Percentiles rank a stretch among this genome's conserved stretches.
These are phyloP conservation scores for Ptilonorhynchus violaceus DNA, from an alignment of 2,113 vertebrate species.

Conservation along the genomic window DNA sequence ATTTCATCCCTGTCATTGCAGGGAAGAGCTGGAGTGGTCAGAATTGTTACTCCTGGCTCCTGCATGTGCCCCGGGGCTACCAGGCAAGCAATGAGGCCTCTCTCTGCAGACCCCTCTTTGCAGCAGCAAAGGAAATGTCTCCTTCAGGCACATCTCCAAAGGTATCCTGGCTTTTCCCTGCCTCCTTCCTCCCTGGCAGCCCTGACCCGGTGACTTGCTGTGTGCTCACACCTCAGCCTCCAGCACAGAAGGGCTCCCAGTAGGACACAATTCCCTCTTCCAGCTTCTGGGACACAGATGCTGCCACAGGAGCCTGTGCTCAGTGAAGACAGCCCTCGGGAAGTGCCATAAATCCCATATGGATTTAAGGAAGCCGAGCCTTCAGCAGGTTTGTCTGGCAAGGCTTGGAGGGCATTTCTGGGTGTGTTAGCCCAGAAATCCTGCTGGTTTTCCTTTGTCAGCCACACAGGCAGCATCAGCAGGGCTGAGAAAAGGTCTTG, in stretches of 20 bases:
- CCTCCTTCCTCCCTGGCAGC: not conserved
- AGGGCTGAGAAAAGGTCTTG: not conserved
- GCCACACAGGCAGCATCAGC: not conserved
- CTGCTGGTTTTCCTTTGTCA: not conserved
- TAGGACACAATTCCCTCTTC: not conserved
- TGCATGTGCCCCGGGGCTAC: not conserved
- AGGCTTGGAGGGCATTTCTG: not conserved
- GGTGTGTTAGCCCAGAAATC: not conserved
- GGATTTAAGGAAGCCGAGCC: not conserved
- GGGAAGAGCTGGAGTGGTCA: not conserved
- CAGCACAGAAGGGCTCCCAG: not conserved
- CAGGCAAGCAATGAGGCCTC: not conserved
- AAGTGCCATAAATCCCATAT: not conserved
- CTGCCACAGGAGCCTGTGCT: not conserved
- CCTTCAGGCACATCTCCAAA: not conserved
- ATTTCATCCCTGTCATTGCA: not conserved
- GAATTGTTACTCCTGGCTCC: not conserved
- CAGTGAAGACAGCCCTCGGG: not conserved
- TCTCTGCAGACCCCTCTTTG: not conserved
- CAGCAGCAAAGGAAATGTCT: not conserved
- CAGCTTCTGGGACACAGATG: not conserved
- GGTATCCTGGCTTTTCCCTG: not conserved
- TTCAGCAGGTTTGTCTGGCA: not conserved
- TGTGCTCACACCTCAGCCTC: not conserved
- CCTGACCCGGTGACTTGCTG: not conserved